These are phyloP conservation scores for Miniopterus natalensis DNA, from an alignment of 2,113 vertebrate genomes.

Conservation along the genomic window DNA sequence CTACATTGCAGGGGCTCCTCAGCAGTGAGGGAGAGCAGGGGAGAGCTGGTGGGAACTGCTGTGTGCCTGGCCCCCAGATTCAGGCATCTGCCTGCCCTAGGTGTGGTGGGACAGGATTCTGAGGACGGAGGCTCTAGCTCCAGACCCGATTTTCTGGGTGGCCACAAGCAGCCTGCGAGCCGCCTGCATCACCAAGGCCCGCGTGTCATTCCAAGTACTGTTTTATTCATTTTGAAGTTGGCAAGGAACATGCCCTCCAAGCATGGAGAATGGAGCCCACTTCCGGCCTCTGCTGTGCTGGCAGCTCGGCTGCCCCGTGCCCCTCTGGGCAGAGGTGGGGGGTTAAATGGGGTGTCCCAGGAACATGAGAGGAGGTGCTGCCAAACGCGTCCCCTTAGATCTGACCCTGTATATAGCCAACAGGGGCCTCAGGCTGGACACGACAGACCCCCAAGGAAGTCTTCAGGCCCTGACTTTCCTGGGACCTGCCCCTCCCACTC, in stretches of 20 bases:
- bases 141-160: neutral
- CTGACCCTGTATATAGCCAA: slow-evolving; percentile 22
- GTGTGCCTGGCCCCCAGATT: neutral
- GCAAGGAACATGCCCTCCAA: neutral
- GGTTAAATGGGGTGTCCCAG: neutral
- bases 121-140: neutral
- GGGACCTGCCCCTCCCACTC: neutral
- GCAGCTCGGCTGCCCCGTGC: neutral
- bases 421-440: slow-evolving; percentile 1
- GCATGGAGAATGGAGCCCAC: neutral
- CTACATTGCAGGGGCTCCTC: neutral
- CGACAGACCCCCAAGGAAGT: no score
- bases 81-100: neutral
- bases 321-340: neutral
- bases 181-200: neutral
- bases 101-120: neutral
- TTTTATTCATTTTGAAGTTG: slow-evolving; percentile 52
- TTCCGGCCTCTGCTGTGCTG: neutral
- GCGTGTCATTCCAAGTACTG: neutral
- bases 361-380: neutral
- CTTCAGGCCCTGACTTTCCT: neutral
- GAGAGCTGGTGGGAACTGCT: neutral
- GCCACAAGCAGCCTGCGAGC: slow-evolving; percentile 42
- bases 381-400: neutral
- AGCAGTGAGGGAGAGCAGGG: neutral